Percentiles rank a stretch among this genome's conserved stretches.
Evolutionary conservation across 2,888 invertebrate species (phyloP).

Genomic region (Nebria brevicollis): DNA sequence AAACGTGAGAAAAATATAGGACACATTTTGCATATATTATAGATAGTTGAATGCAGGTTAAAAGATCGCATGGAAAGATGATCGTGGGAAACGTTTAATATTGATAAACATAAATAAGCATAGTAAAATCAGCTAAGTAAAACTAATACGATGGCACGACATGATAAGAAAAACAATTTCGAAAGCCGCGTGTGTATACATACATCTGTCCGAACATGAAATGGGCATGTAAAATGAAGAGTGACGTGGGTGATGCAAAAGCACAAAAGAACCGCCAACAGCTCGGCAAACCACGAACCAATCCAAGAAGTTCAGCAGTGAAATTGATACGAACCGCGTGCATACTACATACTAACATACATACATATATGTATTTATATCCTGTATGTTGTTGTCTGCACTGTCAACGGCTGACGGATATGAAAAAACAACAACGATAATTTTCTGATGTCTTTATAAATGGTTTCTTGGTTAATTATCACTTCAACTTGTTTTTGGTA

Average conservation of each 20-base stretch:
- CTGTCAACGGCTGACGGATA: constrained; percentile 28
- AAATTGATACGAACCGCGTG: constrained; percentile 31
- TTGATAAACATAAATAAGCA: neutral
- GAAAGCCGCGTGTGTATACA: neutral
- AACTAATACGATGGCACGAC: constrained; percentile 34
- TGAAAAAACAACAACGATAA: constrained; percentile 31
- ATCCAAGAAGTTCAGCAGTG: neutral
- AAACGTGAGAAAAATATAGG: neutral
- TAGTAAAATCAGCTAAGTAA: constrained; percentile 14
- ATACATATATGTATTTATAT: constrained; percentile 29
- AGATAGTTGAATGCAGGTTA: neutral
- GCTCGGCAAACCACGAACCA: neutral
- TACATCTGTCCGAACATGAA: constrained; percentile 9
- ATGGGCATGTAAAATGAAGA: constrained; percentile 29
- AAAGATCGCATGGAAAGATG: neutral
- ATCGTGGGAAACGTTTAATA: neutral
- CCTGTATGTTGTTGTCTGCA: constrained; percentile 25
- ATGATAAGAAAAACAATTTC: neutral
- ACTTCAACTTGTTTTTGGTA: constrained; percentile 35
- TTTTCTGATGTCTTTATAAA: constrained; percentile 40
- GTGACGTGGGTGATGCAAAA: neutral
- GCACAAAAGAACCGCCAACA: neutral
- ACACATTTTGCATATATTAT: neutral
- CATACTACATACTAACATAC: no score
- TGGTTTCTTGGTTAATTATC: constrained; percentile 41